Percentiles rank a stretch among this genome's conserved stretches.
phyloP scores from a whole-genome alignment of 2,888 invertebrate genomes.

The Pterostichus madidus region DNA sequence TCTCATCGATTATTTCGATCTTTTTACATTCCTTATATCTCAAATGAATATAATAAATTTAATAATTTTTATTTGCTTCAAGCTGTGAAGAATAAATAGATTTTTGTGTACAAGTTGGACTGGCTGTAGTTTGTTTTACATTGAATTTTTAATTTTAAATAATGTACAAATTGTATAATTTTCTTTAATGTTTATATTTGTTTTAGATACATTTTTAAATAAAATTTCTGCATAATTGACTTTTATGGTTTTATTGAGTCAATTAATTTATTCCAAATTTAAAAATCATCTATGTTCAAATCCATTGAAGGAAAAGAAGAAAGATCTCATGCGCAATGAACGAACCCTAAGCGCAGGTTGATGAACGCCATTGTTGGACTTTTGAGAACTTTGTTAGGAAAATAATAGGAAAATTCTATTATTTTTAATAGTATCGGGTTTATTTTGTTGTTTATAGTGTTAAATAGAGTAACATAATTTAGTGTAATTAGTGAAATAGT shows the following conservation, averaged over 20 bases:
- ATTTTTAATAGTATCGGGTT: conserved; percentile 60
- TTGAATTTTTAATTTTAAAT: conserved; percentile 10
- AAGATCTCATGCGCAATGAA: conserved; percentile 54
- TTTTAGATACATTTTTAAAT: conserved; percentile 46
- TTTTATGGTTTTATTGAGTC: not conserved
- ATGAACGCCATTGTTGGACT: conserved; percentile 77
- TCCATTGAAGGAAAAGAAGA: conserved; percentile 56
- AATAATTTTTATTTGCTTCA: conserved; percentile 86
- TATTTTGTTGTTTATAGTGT: conserved; percentile 64
- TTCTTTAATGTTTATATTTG: conserved; percentile 12
- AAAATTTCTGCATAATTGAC: not conserved
- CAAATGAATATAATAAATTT: conserved; percentile 83
- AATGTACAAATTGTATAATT: conserved; percentile 36
- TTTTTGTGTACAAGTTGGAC: not conserved
- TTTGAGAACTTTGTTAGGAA: conserved; percentile 70
- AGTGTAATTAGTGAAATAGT: conserved; percentile 73
- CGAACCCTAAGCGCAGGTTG: conserved; percentile 69
- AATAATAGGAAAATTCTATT: conserved; percentile 65
- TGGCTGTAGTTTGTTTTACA: conserved; percentile 3
- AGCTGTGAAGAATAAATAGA: conserved; percentile 72
- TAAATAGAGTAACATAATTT: conserved; percentile 60
- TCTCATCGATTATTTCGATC: conserved; percentile 89
- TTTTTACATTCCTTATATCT: conserved; percentile 91
- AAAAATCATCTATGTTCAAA: not conserved
- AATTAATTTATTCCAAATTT: not conserved